Percentiles rank a stretch among this genome's conserved stretches.
Conservation (phyloP, 2,888 invertebrate species). For the Scaptomyza reducta region DNA sequence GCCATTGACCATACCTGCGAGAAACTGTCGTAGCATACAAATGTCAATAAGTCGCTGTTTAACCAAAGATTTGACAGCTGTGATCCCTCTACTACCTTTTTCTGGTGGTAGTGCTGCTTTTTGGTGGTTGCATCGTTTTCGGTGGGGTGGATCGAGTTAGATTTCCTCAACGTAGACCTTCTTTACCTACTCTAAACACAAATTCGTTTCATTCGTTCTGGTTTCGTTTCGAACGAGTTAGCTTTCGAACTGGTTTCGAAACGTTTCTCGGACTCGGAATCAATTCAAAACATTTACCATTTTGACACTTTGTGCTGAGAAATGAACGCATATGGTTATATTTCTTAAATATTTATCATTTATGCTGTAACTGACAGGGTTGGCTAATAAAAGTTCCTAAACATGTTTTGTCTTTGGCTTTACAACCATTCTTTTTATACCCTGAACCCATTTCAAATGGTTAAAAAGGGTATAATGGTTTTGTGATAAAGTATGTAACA, state of each 20-base stretch:
- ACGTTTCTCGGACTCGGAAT: neutral
- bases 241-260: conserved; percentile 48
- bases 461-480: too few species aligned
- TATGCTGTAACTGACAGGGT: conserved; percentile 36
- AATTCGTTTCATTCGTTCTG: conserved; percentile 60
- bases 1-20: too few species aligned
- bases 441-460: too few species aligned
- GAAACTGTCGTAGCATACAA: neutral
- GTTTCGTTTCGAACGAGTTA: conserved; percentile 30
- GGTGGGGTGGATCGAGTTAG: conserved; percentile 40
- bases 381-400: conserved; percentile 23
- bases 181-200: conserved; percentile 41
- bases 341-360: conserved; percentile 3
- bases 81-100: conserved; percentile 6
- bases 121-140: conserved; percentile 22
- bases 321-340: conserved; percentile 62
- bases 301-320: conserved; percentile 41
- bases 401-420: conserved; percentile 27
- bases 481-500: too few species aligned
- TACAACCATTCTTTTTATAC: neutral
- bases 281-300: conserved; percentile 30
- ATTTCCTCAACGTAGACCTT: conserved; percentile 11
- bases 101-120: neutral
- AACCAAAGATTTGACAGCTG: conserved; percentile 50
- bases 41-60: conserved; percentile 47